Evolutionary conservation across 2,797 vertebrate species (phyloP).

Genomic region (Lindbergichthys nudifrons): DNA sequence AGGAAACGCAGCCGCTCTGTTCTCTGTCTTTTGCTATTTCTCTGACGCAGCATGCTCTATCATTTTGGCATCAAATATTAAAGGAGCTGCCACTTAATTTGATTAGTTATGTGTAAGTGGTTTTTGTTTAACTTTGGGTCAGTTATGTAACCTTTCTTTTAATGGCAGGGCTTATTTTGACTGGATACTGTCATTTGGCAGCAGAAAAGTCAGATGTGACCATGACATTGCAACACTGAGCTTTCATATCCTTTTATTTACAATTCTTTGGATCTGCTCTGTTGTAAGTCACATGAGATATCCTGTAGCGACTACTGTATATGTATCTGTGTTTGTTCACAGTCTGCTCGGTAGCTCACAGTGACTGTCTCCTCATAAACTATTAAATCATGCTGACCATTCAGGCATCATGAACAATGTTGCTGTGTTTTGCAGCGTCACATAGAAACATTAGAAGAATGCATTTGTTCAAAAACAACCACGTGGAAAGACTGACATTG

Average conservation of each 20-base stretch:
- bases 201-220: constrained; percentile 7
- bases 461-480: constrained; percentile 57
- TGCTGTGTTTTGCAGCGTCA: constrained; percentile 40
- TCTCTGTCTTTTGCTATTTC: constrained; percentile 19
- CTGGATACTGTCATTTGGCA: neutral
- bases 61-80: constrained; percentile 33
- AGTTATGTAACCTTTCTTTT: neutral
- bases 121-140: constrained; percentile 5
- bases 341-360: constrained; percentile 1
- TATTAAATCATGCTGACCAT: constrained; percentile 38
- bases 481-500: constrained; percentile 62
- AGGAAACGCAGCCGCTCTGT: constrained; percentile 13
- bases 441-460: constrained; percentile 48
- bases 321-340: constrained; percentile 1
- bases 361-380: constrained; percentile 32
- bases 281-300: constrained; percentile 9
- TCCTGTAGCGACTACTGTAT: neutral
- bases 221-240: constrained; percentile 7
- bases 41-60: constrained; percentile 15
- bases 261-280: constrained; percentile 7
- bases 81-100: constrained; percentile 22
- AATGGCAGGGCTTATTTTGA: neutral
- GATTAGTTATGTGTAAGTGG: neutral
- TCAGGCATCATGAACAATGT: constrained; percentile 53
- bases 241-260: constrained; percentile 40